A percentile compares a stretch with the other conserved stretches of the same genome.
These are phyloP conservation scores for Percopsis omiscomaycus DNA, from an alignment of 2,797 vertebrate species.

Conservation along the genomic window DNA sequence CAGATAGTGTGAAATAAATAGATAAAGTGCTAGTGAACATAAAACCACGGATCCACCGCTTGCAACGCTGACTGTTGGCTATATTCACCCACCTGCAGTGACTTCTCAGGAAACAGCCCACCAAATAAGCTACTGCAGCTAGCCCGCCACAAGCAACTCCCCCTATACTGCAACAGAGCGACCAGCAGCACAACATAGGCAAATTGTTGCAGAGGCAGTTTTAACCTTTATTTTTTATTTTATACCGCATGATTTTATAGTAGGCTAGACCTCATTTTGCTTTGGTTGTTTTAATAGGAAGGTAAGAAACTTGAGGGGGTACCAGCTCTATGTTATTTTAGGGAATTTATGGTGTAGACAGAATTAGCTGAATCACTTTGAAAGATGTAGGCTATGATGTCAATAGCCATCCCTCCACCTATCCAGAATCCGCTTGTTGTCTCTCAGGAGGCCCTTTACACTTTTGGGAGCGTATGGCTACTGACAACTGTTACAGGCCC, in stretches of 20 bases:
- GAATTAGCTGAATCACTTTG: constrained; percentile 36
- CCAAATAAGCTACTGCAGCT: constrained; percentile 1
- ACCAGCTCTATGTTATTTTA: background rate
- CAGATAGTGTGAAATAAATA: constrained; percentile 50
- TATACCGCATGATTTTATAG: background rate
- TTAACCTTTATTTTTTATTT: background rate
- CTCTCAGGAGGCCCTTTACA: constrained; percentile 3
- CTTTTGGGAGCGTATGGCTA: too few relatives aligned
- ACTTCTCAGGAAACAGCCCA: constrained; percentile 40
- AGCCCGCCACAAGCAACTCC: constrained; percentile 17
- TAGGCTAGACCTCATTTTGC: background rate
- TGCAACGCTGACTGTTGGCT: constrained; percentile 10
- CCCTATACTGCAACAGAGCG: constrained; percentile 19
- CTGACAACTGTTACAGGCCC: too few relatives aligned
- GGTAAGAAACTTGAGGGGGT: background rate
- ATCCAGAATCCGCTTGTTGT: background rate
- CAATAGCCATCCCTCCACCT: background rate
- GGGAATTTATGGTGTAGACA: constrained; percentile 9
- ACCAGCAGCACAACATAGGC: constrained; percentile 31
- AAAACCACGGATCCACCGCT: constrained; percentile 5
- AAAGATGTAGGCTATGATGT: constrained; percentile 22
- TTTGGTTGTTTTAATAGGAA: background rate
- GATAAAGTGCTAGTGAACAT: constrained; percentile 30
- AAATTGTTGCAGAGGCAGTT: constrained; percentile 17
- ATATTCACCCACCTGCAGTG: constrained; percentile 40